A percentile compares a stretch with the other conserved stretches of the same genome.
Conservation (phyloP, 2,797 vertebrate species). For the Champsocephalus gunnari region DNA sequence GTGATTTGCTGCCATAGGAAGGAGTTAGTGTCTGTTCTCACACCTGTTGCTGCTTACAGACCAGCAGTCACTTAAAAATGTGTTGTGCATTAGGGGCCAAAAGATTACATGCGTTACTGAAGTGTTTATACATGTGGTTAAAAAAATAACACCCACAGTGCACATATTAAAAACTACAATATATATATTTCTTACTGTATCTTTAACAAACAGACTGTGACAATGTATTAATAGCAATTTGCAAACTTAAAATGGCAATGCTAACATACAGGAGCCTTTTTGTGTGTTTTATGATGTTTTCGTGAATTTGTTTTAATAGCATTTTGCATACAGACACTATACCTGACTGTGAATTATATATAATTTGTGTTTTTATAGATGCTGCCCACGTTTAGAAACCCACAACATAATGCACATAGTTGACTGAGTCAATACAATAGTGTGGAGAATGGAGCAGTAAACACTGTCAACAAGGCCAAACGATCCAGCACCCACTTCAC, state of each 20-base stretch:
- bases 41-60: conserved; percentile 71
- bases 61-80: conserved; percentile 36
- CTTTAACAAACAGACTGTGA: not conserved
- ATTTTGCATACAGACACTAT: not conserved
- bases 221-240: not conserved
- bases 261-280: too few relatives aligned
- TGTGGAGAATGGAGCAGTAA: conserved; percentile 20
- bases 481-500: not conserved
- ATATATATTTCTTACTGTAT: too few relatives aligned
- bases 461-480: conserved; percentile 58
- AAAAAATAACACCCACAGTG: not conserved
- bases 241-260: not conserved
- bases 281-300: too few relatives aligned
- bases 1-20: conserved; percentile 15
- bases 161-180: not conserved
- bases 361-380: not conserved
- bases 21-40: conserved; percentile 23
- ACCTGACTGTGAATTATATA: not conserved
- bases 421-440: not conserved
- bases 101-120: not conserved
- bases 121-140: not conserved
- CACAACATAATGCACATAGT: not conserved
- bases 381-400: not conserved
- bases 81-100: not conserved
- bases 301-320: not conserved